A percentile compares a stretch with the other conserved stretches of the same genome.
These are phyloP conservation scores for Caenorhabditis elegans DNA, from an alignment of 1,140 invertebrate genomes.

Conservation along the genomic window DNA sequence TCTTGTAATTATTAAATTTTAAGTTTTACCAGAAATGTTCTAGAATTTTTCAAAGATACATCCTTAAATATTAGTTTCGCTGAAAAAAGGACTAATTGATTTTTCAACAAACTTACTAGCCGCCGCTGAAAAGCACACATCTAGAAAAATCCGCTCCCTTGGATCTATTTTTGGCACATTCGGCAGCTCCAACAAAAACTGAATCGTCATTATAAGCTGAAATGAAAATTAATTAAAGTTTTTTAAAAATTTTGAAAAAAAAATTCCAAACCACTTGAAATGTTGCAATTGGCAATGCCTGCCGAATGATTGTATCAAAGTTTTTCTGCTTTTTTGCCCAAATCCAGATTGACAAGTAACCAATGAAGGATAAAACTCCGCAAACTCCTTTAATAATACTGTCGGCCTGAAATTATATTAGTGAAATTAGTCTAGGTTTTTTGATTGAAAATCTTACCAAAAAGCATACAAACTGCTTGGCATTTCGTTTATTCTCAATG, in stretches of 20 bases:
- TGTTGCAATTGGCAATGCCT: neutral
- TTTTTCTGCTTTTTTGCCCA: neutral
- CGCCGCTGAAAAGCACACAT: neutral
- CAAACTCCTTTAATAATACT: neutral
- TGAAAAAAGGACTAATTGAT: no score
- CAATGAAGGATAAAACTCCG: neutral
- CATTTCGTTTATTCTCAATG: no score
- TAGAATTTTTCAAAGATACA: no score
- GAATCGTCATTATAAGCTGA: neutral
- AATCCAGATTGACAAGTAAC: neutral
- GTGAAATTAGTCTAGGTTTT: neutral
- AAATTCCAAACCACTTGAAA: conserved; percentile 14
- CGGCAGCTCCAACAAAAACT: neutral
- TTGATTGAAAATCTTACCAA: neutral
- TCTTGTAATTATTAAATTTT: no score
- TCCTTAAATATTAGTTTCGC: no score
- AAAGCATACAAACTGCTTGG: neutral
- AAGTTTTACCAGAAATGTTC: no score
- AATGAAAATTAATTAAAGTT: neutral
- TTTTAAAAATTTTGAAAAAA: no score
- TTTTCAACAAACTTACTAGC: neutral
- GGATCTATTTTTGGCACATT: neutral
- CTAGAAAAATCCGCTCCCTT: neutral
- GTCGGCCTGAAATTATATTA: neutral
- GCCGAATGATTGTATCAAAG: neutral